Evolutionary conservation across 1,140 invertebrate genomes (phyloP).

Genomic region (Trichonephila clavipes): DNA sequence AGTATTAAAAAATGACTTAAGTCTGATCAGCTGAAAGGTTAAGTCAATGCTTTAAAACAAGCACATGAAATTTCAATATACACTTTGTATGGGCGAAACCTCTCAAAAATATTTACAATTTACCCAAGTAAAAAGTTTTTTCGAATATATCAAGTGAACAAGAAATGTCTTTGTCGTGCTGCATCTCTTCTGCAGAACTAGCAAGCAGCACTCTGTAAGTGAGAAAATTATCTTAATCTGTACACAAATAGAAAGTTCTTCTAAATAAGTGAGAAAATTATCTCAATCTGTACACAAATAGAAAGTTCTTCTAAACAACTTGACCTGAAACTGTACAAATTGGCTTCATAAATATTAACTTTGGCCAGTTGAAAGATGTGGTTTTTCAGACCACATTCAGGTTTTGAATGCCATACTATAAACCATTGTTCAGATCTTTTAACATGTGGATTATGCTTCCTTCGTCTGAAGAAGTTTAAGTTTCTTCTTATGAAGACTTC

Average conservation of each 20-base stretch:
- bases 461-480: neutral
- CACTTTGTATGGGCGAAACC: neutral
- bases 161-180: neutral
- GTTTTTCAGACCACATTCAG: conserved; percentile 41
- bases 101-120: neutral
- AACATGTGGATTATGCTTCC: neutral
- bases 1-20: neutral
- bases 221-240: neutral
- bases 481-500: no score
- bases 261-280: neutral
- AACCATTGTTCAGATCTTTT: neutral
- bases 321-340: neutral
- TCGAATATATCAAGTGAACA: no score
- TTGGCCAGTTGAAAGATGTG: neutral
- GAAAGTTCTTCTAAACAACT: neutral
- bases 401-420: neutral
- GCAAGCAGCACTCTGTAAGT: neutral
- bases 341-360: neutral
- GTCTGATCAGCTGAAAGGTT: neutral
- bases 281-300: neutral
- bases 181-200: neutral
- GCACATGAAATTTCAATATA: neutral
- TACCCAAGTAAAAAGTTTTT: neutral
- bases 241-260: neutral
- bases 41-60: neutral